A percentile compares a stretch with the other conserved stretches of the same genome.
Evolutionary conservation across 2,888 invertebrate genomes (phyloP).

Genomic region (Gastracanthus pulcherrimus): DNA sequence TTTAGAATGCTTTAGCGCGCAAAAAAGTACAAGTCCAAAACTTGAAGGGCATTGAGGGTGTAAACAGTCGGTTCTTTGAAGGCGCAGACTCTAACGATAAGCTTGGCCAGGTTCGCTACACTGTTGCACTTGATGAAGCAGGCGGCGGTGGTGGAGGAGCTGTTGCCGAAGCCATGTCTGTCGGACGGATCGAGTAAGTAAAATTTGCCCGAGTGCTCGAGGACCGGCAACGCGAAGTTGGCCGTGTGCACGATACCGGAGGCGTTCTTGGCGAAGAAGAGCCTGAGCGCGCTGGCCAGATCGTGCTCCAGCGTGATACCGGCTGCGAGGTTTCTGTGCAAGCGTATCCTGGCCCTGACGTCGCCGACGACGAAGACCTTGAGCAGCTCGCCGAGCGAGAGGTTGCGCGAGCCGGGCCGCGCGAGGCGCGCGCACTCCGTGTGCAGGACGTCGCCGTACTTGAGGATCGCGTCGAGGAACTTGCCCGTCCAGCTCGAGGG

Average conservation of each 20-base stretch:
- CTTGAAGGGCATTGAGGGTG: slow-evolving; percentile 69
- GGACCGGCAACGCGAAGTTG: slow-evolving; percentile 79
- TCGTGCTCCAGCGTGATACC: slow-evolving; percentile 68
- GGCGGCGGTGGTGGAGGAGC: slow-evolving; percentile 63
- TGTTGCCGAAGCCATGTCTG: slow-evolving; percentile 73
- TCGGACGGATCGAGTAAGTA: slow-evolving; percentile 83
- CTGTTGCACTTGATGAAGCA: slow-evolving; percentile 69
- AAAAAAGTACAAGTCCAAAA: slow-evolving; percentile 69
- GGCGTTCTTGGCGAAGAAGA: slow-evolving; percentile 81
- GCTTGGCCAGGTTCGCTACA: slow-evolving; percentile 64
- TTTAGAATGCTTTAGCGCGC: slow-evolving; percentile 50
- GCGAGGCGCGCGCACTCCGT: slow-evolving; percentile 71
- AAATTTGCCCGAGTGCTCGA: slow-evolving; percentile 79
- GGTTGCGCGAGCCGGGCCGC: slow-evolving; percentile 65
- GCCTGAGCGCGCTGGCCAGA: slow-evolving; percentile 75
- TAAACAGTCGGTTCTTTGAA: slow-evolving; percentile 69
- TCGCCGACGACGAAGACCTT: slow-evolving; percentile 71
- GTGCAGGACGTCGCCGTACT: slow-evolving; percentile 83
- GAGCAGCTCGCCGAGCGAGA: slow-evolving; percentile 69
- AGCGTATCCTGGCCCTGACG: slow-evolving; percentile 64
- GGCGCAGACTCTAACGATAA: slow-evolving; percentile 67
- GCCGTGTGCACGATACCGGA: slow-evolving; percentile 80
- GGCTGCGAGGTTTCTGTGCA: slow-evolving; percentile 66
- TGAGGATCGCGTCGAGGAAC: slow-evolving; percentile 81
- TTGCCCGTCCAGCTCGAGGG: slow-evolving; percentile 80